Evolutionary conservation across 2,113 vertebrate species (phyloP).

Genomic region (Callipepla californica): DNA sequence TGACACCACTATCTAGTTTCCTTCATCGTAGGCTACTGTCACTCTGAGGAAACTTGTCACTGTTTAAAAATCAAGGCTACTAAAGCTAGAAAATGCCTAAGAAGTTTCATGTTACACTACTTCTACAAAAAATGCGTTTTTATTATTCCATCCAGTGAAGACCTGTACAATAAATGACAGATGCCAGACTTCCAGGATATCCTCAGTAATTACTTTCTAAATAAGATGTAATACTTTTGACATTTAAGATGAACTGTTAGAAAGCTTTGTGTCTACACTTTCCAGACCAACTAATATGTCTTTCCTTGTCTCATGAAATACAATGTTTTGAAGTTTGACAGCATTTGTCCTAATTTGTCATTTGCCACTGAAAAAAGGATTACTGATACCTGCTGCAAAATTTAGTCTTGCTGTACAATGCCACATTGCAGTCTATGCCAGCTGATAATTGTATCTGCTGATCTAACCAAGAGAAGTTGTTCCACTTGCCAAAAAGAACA

Average conservation of each 20-base stretch:
- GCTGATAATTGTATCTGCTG: constrained; percentile 8
- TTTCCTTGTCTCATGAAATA: constrained; percentile 44
- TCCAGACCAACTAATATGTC: constrained; percentile 45
- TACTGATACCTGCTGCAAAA: constrained; percentile 61
- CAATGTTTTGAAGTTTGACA: constrained; percentile 59
- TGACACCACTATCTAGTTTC: not conserved
- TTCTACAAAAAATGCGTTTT: not conserved
- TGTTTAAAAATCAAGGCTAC: not conserved
- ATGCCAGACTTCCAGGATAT: not conserved
- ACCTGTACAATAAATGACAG: not conserved
- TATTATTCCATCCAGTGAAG: not conserved
- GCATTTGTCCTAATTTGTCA: constrained; percentile 59
- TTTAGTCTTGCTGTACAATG: constrained; percentile 46
- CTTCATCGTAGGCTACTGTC: not conserved
- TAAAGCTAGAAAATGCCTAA: not conserved
- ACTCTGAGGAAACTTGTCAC: not conserved
- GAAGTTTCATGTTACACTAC: not conserved
- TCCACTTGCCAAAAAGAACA: not conserved
- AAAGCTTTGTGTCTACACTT: constrained; percentile 36
- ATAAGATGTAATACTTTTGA: not conserved
- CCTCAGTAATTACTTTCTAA: constrained; percentile 5
- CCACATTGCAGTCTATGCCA: constrained; percentile 37
- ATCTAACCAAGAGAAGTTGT: not conserved
- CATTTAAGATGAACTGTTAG: constrained; percentile 32
- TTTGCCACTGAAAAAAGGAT: constrained; percentile 69